Percentiles rank a stretch among this genome's conserved stretches.
Evolutionary conservation across 2,113 vertebrate genomes (phyloP).

Genomic region (Equus przewalskii): DNA sequence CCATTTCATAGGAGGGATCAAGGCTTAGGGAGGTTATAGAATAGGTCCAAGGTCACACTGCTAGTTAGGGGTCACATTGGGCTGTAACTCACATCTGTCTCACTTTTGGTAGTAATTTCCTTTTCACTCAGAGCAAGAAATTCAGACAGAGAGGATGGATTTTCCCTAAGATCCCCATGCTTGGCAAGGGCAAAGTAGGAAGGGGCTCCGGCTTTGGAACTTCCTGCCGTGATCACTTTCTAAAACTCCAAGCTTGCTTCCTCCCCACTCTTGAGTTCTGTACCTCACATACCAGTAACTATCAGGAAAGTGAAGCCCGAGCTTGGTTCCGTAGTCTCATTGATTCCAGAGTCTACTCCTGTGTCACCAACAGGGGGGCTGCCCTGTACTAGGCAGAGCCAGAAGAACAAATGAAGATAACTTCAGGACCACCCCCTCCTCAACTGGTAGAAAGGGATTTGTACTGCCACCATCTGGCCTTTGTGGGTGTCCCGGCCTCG

Average conservation of each 20-base stretch:
- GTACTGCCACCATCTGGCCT: constrained; percentile 72
- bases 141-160: not conserved
- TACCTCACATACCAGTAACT: not conserved
- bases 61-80: not conserved
- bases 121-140: not conserved
- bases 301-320: not conserved
- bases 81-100: not conserved
- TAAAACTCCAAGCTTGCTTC: not conserved
- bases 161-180: not conserved
- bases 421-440: not conserved
- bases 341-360: not conserved
- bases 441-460: constrained; percentile 3
- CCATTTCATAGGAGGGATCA: not conserved
- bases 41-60: not conserved
- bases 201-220: not conserved
- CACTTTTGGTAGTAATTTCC: not conserved
- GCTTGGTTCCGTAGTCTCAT: not conserved
- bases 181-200: not conserved
- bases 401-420: not conserved
- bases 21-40: not conserved
- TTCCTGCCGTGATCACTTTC: not conserved
- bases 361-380: not conserved
- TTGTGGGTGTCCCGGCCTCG: constrained; percentile 45
- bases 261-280: not conserved
- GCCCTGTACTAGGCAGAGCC: not conserved